Evolutionary conservation across 2,888 invertebrate species (phyloP), one percentile per base, ranked within the genome.

Genomic region (Melanchra persicariae): DNA sequence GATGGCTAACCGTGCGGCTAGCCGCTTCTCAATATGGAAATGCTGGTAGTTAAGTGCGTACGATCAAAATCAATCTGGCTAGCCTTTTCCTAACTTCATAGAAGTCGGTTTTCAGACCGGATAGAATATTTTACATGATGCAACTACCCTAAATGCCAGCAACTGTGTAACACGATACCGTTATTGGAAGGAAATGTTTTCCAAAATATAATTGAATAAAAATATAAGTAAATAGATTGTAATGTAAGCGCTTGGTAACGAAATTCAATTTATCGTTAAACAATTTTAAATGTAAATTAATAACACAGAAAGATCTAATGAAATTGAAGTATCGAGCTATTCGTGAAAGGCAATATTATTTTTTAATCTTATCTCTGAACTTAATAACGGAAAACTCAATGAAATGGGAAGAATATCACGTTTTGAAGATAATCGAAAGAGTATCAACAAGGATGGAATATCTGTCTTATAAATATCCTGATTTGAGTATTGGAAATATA

Each of bases 261-360:
- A 45, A 81, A 65, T 76, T 77, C n/a, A 67, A 66, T 77, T 66
- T 70, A 60, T 40, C 61, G 52, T 51, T 47, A 2, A 54, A 61
- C 12, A 61, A 51, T 71, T 68, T 64, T 24, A 61, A 58, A 81
- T 61, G 45, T 75, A 59, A 45, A 66, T 70, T 76, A 71, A 70
- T 76, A 70, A 49, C 34, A 15, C 34, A 19, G 45, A 57, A 63
- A 54, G 61, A 45, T 37, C 34, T 45, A 58, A 76, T 61, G 49
- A 62, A 70, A 81, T 66, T 79, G 12, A 59, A 81, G 47, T 54
- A 37, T n/a, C 62, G 45, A 45, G 66, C 17, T 68, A 58, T 60
- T 65, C 59, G 22, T 26, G 58, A 63, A 79, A 62, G 24, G 49
- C 58, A 79, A 79, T 81, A 77, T 79, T 79, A 65, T 79, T 79